These are phyloP conservation scores for Porites rus DNA, from an alignment of 92 coral and sea anemone species.

Conservation along the genomic window DNA sequence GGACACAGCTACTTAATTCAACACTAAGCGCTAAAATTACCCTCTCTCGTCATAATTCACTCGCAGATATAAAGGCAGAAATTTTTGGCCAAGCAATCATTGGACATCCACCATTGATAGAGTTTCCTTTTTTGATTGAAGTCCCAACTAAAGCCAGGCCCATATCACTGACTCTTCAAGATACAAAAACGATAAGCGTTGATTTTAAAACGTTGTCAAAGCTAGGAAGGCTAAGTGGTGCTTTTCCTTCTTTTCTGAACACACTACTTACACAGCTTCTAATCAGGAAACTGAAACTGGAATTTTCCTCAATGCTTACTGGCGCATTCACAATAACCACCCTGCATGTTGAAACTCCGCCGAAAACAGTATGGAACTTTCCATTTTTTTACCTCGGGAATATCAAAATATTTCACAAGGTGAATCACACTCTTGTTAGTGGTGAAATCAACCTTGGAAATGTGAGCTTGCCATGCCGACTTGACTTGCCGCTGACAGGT, in stretches of 20 bases:
- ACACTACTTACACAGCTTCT: conserved; percentile 29
- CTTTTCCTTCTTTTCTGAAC: conserved; percentile 35
- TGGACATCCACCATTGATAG: conserved; percentile 46
- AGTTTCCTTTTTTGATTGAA: conserved; percentile 49
- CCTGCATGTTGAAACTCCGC: background rate
- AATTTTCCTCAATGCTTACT: conserved; percentile 38
- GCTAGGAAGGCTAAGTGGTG: conserved; percentile 42
- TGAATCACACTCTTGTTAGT: conserved; percentile 16
- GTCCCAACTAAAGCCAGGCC: conserved; percentile 35
- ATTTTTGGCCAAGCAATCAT: conserved; percentile 49
- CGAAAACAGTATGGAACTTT: conserved; percentile 51
- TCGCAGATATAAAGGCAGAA: conserved; percentile 34
- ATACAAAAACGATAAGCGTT: conserved; percentile 28
- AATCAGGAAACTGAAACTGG: conserved; percentile 18
- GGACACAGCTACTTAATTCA: background rate
- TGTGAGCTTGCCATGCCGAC: conserved; percentile 32
- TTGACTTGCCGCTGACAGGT: conserved; percentile 43
- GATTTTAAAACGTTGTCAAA: conserved; percentile 32
- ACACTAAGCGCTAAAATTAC: conserved; percentile 20
- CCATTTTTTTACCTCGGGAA: conserved; percentile 34
- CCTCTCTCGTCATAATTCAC: background rate
- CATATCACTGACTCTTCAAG: conserved; percentile 47
- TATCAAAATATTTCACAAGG: conserved; percentile 15
- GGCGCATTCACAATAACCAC: background rate
- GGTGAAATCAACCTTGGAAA: conserved; percentile 48